A percentile compares a stretch with the other conserved stretches of the same genome.
Evolutionary conservation across 1,140 invertebrate species (phyloP).

Genomic region (Diploscapter pachys): DNA sequence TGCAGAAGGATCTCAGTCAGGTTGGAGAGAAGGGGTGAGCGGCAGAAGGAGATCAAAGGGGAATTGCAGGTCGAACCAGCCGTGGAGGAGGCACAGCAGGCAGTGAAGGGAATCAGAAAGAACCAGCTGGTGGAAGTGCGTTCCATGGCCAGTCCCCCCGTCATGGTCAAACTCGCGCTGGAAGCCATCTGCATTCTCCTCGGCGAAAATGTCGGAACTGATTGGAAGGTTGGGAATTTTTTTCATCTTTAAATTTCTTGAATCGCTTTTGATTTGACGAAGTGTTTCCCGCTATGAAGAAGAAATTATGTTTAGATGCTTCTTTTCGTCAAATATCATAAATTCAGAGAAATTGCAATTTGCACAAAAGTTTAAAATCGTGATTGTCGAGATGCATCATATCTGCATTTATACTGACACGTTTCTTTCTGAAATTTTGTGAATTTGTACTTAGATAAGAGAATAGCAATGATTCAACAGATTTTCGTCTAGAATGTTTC

Average conservation of each 20-base stretch:
- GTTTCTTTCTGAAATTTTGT: no score
- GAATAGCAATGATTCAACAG: no score
- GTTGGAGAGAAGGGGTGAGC: slow-evolving; percentile 55
- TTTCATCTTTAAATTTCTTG: neutral
- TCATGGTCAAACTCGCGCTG: slow-evolving; percentile 91
- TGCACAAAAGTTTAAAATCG: no score
- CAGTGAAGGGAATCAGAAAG: slow-evolving; percentile 98
- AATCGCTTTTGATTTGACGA: no score
- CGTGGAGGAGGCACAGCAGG: slow-evolving; percentile 93
- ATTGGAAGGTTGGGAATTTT: slow-evolving; percentile 75
- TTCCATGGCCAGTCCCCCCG: slow-evolving; percentile 95
- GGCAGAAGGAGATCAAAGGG: neutral
- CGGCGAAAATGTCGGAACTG: slow-evolving; percentile 84
- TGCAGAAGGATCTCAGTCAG: slow-evolving; percentile 87
- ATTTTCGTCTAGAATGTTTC: no score
- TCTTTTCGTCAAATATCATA: no score
- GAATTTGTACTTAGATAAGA: no score
- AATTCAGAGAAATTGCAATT: no score
- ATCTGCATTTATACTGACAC: no score
- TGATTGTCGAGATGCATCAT: no score
- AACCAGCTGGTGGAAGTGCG: slow-evolving; percentile 96
- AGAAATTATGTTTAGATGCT: no score
- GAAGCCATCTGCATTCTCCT: slow-evolving; percentile 97
- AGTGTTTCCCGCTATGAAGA: no score
- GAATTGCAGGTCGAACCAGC: slow-evolving; percentile 78